Evolutionary conservation across 1,140 invertebrate genomes (phyloP).

Genomic region (Euura saliciscinereae): DNA sequence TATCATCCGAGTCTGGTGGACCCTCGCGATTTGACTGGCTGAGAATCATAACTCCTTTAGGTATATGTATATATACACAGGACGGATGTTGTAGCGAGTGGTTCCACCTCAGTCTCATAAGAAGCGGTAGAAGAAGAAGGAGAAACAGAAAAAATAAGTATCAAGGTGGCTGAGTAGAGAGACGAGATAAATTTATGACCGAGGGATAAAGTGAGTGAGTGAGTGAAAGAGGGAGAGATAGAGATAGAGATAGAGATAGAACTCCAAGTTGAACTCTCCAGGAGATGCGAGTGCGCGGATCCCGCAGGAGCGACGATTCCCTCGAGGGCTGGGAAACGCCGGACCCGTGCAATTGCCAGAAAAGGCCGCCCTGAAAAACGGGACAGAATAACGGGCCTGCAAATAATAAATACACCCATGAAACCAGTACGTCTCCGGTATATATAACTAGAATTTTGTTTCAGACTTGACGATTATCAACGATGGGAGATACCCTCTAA

Average conservation of each 20-base stretch:
- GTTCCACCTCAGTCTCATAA: neutral
- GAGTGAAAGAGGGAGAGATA: too few relatives aligned
- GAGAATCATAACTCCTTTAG: constrained; percentile 12
- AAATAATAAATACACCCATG: too few relatives aligned
- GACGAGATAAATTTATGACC: neutral
- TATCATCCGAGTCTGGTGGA: neutral
- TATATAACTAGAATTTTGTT: constrained; percentile 16
- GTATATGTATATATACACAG: neutral
- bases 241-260: too few relatives aligned
- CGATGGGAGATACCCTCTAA: constrained; percentile 50
- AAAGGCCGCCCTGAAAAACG: neutral
- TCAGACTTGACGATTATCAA: constrained; percentile 50
- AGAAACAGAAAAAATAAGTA: neutral
- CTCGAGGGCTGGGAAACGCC: neutral
- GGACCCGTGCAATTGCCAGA: neutral
- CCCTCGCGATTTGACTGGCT: neutral
- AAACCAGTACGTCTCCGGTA: neutral
- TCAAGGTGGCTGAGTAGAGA: neutral
- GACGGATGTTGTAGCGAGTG: too few relatives aligned
- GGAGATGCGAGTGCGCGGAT: neutral
- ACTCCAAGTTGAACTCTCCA: neutral
- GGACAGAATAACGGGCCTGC: neutral
- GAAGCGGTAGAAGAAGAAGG: neutral
- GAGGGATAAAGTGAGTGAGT: neutral
- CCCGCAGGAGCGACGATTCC: neutral